Evolutionary conservation across 2,888 invertebrate genomes (phyloP).

Genomic region (Philereme vetulata): DNA sequence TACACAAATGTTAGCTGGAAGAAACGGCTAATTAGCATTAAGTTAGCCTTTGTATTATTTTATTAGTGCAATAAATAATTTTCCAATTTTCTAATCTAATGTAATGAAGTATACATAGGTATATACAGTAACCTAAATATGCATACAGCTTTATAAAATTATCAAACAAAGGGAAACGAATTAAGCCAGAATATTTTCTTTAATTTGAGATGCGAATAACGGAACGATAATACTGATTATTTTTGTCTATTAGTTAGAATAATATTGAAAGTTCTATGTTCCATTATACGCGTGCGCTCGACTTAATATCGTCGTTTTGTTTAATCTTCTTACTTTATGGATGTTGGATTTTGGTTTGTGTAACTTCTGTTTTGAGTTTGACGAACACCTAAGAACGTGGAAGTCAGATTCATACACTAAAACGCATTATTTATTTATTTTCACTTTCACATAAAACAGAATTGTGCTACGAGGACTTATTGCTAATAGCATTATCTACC

Average conservation of each 20-base stretch:
- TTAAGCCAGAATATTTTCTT: slow-evolving; percentile 27
- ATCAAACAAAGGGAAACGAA: slow-evolving; percentile 23
- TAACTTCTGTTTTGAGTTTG: background rate
- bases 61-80: too few species aligned
- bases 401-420: too few species aligned
- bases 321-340: background rate
- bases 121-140: background rate
- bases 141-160: slow-evolving; percentile 8
- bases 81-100: too few species aligned
- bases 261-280: slow-evolving; percentile 11
- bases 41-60: too few species aligned
- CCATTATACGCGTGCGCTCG: slow-evolving; percentile 1
- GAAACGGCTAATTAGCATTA: too few species aligned
- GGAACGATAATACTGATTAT: slow-evolving; percentile 25
- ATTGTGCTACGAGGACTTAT: too few species aligned
- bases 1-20: too few species aligned
- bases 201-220: slow-evolving; percentile 23
- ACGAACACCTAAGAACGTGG: too few species aligned
- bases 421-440: too few species aligned
- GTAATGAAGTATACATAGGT: too few species aligned
- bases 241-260: slow-evolving; percentile 18
- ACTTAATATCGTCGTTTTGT: slow-evolving; percentile 8
- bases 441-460: too few species aligned
- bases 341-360: background rate
- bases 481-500: too few species aligned